Conservation (phyloP, 2,888 invertebrate species). For the Tenthredo notha region DNA sequence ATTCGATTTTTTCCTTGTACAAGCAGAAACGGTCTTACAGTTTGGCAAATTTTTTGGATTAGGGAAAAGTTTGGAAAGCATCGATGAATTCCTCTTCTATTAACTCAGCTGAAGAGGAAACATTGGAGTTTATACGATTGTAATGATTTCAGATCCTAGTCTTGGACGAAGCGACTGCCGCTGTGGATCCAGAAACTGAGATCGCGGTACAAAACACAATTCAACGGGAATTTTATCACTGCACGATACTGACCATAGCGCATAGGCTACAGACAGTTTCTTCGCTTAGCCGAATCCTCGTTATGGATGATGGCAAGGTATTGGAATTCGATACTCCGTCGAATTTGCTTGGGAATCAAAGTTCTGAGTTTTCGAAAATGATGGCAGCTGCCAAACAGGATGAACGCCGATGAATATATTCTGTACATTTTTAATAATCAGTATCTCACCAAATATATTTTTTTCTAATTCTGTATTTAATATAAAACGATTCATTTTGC, state of each 20-base stretch:
- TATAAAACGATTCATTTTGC: background rate
- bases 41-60: too few relatives aligned
- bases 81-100: background rate
- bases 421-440: background rate
- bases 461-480: background rate
- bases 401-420: background rate
- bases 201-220: conserved; percentile 80
- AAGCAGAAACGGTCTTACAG: background rate
- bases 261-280: conserved; percentile 81
- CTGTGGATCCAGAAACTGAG: conserved; percentile 82
- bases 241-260: conserved; percentile 83
- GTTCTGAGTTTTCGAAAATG: conserved; percentile 78
- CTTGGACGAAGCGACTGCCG: conserved; percentile 82
- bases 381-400: conserved; percentile 71
- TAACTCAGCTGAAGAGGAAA: background rate
- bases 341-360: conserved; percentile 75
- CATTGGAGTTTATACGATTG: conserved; percentile 44
- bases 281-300: conserved; percentile 80
- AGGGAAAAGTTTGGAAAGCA: background rate
- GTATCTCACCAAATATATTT: background rate
- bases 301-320: conserved; percentile 80
- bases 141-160: conserved; percentile 79
- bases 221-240: conserved; percentile 79
- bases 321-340: conserved; percentile 78
- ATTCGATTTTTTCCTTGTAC: background rate